A percentile compares a stretch with the other conserved stretches of the same genome.
phyloP scores from a whole-genome alignment of 2,797 vertebrate genomes.

The Cetoscarus ocellatus region DNA sequence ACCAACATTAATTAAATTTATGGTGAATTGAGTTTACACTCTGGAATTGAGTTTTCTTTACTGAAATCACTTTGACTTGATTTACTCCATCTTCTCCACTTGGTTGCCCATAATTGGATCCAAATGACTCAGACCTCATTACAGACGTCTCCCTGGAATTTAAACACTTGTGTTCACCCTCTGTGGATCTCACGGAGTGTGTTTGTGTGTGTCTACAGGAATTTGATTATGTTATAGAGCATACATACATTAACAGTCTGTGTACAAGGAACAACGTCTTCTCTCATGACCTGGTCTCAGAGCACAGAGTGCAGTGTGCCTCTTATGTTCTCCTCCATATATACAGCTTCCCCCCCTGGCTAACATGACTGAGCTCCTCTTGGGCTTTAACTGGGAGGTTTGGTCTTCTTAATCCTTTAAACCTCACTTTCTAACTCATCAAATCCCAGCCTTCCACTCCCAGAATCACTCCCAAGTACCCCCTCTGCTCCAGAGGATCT shows the following conservation, averaged over 20 bases:
- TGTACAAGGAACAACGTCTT: conserved; percentile 15
- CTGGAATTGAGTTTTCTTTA: conserved; percentile 67
- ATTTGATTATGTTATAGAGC: conserved; percentile 24
- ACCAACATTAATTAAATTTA: conserved; percentile 73
- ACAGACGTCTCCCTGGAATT: conserved; percentile 71
- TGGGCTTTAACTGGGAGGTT: conserved; percentile 16
- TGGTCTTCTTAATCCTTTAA: conserved; percentile 44
- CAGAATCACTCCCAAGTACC: conserved; percentile 6
- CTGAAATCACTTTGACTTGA: conserved; percentile 69
- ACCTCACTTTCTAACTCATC: conserved; percentile 42
- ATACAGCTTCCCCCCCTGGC: conserved; percentile 16
- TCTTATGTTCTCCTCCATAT: conserved; percentile 27
- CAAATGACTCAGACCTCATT: conserved; percentile 75
- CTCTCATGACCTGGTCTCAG: conserved; percentile 7
- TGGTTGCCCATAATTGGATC: conserved; percentile 71
- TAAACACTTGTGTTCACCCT: conserved; percentile 56
- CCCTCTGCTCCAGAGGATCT: conserved; percentile 19
- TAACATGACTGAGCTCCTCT: conserved; percentile 29
- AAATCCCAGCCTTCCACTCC: conserved; percentile 23
- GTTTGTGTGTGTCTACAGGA: conserved; percentile 13
- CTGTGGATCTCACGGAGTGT: conserved; percentile 24
- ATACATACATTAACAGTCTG: conserved; percentile 32
- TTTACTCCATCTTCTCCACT: conserved; percentile 71
- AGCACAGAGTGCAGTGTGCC: conserved; percentile 23
- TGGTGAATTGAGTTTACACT: conserved; percentile 64